Percentiles rank a stretch among this genome's conserved stretches.
phyloP scores from a whole-genome alignment of 92 coral and sea anemone species.

The Umimayanthus kanabou region DNA sequence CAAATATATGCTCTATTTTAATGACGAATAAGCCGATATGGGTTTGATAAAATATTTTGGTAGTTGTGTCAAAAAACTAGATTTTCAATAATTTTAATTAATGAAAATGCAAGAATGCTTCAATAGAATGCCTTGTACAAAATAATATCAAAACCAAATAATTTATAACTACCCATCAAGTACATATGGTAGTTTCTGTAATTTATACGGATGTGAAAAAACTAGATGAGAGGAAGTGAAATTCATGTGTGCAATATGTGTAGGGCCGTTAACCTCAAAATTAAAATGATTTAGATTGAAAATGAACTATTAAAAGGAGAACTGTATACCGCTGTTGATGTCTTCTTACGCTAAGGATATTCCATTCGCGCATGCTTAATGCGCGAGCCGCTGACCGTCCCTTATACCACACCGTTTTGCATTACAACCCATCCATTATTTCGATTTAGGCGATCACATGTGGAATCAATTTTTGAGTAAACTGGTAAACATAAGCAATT shows the following conservation, averaged over 20 bases:
- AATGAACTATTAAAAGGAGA: neutral
- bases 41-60: neutral
- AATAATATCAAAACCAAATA: constrained; percentile 8
- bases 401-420: constrained; percentile 20
- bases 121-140: neutral
- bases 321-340: neutral
- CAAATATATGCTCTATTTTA: neutral
- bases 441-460: neutral
- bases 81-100: neutral
- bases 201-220: neutral
- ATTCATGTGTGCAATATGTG: neutral
- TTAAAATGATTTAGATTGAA: neutral
- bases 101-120: neutral
- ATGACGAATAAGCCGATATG: neutral
- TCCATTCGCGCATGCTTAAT: neutral
- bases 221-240: neutral
- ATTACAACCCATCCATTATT: neutral
- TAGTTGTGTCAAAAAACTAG: neutral
- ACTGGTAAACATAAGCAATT: neutral
- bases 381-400: constrained; percentile 17
- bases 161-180: neutral
- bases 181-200: neutral
- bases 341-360: neutral
- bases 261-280: neutral
- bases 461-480: neutral